Percentiles rank a stretch among this genome's conserved stretches.
Evolutionary conservation across 2,113 vertebrate species (phyloP).

Genomic region (Campylomormyrus numenius): DNA sequence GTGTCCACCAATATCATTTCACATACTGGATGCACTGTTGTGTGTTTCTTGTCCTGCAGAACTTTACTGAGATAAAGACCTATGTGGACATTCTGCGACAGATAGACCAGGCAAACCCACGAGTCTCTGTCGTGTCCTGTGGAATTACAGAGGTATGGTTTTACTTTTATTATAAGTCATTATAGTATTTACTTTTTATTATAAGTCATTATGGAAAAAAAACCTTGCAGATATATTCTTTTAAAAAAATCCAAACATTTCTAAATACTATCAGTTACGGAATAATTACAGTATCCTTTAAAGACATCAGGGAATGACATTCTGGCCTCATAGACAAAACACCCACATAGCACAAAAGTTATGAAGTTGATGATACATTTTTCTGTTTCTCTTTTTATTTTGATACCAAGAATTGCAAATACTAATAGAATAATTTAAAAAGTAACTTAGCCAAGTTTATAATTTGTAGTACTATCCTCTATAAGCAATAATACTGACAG

Average conservation of each 20-base stretch:
- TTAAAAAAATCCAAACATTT: background rate
- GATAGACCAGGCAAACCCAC: conserved; percentile 77
- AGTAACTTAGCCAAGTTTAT: background rate
- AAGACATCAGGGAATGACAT: background rate
- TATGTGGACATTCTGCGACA: conserved; percentile 84
- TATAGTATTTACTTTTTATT: background rate
- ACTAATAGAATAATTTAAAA: background rate
- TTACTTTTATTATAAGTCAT: background rate
- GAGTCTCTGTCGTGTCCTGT: conserved; percentile 44
- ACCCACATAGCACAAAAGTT: background rate
- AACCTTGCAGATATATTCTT: background rate
- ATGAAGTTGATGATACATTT: background rate
- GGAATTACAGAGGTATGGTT: conserved; percentile 36
- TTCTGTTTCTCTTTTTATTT: background rate
- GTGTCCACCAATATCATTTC: background rate
- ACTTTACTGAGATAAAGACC: conserved; percentile 87
- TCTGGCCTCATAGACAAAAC: background rate
- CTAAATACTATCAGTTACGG: background rate
- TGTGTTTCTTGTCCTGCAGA: conserved; percentile 51
- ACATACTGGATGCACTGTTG: background rate
- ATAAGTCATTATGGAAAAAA: background rate
- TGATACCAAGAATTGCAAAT: background rate
- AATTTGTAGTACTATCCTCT: background rate
- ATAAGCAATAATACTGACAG: background rate
- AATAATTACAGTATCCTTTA: background rate